Evolutionary conservation across 2,797 vertebrate species (phyloP).

Genomic region (Moxostoma hubbsi): DNA sequence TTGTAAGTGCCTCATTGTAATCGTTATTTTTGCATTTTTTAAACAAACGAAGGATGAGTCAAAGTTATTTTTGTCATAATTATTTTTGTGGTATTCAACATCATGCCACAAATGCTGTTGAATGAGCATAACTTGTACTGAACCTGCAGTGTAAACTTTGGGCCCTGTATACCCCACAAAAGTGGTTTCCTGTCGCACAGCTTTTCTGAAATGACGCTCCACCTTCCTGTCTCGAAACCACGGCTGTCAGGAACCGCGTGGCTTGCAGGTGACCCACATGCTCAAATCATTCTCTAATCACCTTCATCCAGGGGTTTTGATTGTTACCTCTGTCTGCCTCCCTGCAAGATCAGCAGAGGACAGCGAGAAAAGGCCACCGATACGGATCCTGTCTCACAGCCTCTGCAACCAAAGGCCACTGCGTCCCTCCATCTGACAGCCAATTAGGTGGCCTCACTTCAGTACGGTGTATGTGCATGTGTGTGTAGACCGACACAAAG

Average conservation of each 20-base stretch:
- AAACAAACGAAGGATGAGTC: too few relatives aligned
- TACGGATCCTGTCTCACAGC: constrained; percentile 10
- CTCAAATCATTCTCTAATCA: constrained; percentile 12
- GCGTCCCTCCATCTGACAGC: constrained; percentile 40
- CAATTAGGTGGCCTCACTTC: constrained; percentile 36
- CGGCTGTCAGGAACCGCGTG: background rate
- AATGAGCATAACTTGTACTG: too few relatives aligned
- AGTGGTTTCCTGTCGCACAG: too few relatives aligned
- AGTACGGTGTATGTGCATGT: background rate
- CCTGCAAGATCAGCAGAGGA: background rate
- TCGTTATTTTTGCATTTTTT: too few relatives aligned
- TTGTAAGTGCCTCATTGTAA: too few relatives aligned
- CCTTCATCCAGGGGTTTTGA: background rate
- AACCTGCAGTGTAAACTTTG: too few relatives aligned
- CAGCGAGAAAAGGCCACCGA: constrained; percentile 18
- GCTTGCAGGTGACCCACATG: background rate
- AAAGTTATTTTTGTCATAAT: too few relatives aligned
- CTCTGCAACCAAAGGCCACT: constrained; percentile 17
- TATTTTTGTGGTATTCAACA: too few relatives aligned
- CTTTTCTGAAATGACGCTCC: constrained; percentile 4
- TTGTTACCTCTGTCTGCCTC: constrained; percentile 5
- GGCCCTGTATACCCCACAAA: too few relatives aligned
- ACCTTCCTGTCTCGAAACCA: background rate
- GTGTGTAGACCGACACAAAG: background rate
- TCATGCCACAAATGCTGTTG: too few relatives aligned